Base-by-base conservation (phyloP, 1,140 invertebrate genomes). In the Matsumurasca onukii region DNA sequence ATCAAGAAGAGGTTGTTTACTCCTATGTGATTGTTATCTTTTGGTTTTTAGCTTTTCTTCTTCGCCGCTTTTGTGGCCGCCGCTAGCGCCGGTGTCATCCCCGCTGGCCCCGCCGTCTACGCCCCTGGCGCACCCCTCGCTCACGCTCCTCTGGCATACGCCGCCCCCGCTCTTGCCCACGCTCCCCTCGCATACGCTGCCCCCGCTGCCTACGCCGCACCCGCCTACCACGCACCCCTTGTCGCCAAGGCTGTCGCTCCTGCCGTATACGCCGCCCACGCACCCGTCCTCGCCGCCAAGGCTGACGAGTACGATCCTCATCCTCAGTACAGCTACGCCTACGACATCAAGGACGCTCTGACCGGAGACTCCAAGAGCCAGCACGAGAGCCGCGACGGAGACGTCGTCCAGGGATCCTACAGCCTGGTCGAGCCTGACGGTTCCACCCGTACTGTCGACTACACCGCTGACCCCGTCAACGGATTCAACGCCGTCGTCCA, bases 361-460 rank as follows among this genome's bases (percentile, higher is more conserved):
- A 78, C 77, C 34, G 76, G 76, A 31, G 77, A 78, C 68, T 69
- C 73, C 69, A 76, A 78, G 63, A 75, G 73, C 70, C 76, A 77
- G 69, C 69, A 71, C 29, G 77, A 78, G 68, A 75, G 81, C 55
- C 83, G 89, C 48, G 81, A 87, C 69, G 89, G 88, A 29, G 88
- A 90, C 74, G 82, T 84, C 1, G 88, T 90, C 31, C 80, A 80
- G 25, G 89, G 89, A 31, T 84, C 86, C 75, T 90, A 90, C 78
- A 86, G 84, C 25, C 62, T 75, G 1, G 69, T 75, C 20, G 74
- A 76, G 13, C 74, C 77, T 9, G 76, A 77, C 66, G 77, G 77
- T 48, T 72, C 71, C 17, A 67, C 71, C 1, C 69, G 76, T 57
- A 72, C 71, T 57, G 78, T 78, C 1, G 74, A 74, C 17, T 78